Percentiles rank a stretch among this genome's conserved stretches.
phyloP scores from a whole-genome alignment of 2,797 vertebrate species.

The Champsocephalus esox region DNA sequence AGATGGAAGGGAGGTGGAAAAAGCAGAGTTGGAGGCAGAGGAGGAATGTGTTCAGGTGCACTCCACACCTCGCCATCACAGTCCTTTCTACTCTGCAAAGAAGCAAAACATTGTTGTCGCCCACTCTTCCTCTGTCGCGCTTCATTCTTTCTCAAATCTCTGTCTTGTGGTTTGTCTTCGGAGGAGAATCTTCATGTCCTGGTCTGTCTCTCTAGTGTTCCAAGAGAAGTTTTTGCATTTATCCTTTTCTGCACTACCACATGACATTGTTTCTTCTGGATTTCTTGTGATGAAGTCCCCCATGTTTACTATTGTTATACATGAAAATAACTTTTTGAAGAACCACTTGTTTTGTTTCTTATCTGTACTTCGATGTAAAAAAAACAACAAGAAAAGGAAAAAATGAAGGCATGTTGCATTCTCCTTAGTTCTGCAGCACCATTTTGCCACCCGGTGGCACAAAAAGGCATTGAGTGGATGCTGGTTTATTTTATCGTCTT shows the following conservation, averaged over 20 bases:
- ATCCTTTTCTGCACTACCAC: constrained; percentile 62
- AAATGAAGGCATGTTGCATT: constrained; percentile 68
- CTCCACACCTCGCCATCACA: constrained; percentile 40
- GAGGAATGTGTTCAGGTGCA: constrained; percentile 47
- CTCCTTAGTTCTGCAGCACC: constrained; percentile 61
- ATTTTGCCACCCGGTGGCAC: constrained; percentile 76
- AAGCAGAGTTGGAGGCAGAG: constrained; percentile 26
- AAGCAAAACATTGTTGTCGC: constrained; percentile 29
- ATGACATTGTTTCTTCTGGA: constrained; percentile 50
- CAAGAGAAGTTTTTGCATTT: constrained; percentile 52
- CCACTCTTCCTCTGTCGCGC: constrained; percentile 45
- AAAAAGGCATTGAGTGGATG: constrained; percentile 68
- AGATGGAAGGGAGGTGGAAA: background rate
- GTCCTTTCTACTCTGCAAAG: constrained; percentile 28
- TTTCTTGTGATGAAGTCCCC: constrained; percentile 59
- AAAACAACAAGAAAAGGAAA: constrained; percentile 34
- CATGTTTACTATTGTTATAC: constrained; percentile 72
- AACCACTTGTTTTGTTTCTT: constrained; percentile 65
- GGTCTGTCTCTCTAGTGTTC: constrained; percentile 59
- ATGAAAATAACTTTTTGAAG: constrained; percentile 65
- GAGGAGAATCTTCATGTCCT: constrained; percentile 51
- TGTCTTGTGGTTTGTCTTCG: constrained; percentile 66
- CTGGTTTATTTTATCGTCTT: constrained; percentile 58
- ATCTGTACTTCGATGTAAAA: constrained; percentile 57
- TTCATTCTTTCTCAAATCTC: constrained; percentile 36